phyloP scores from a whole-genome alignment of 2,113 vertebrate genomes.

The Orientallactaga bullata region DNA sequence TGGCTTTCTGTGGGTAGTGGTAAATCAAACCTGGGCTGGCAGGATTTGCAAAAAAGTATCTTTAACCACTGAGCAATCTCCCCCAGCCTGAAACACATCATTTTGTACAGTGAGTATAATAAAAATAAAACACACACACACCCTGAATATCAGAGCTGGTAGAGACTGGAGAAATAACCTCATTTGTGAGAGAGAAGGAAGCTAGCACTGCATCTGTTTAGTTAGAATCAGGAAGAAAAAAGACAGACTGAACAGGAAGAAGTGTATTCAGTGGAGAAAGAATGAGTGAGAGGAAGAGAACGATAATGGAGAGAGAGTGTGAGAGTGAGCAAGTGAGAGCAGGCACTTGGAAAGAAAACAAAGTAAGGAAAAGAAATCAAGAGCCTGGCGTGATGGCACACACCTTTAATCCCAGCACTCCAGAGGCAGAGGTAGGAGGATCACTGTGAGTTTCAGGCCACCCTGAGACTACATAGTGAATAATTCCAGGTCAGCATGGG shows the following conservation, averaged over 20 bases:
- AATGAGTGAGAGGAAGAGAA: background rate
- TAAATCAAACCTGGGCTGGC: no score
- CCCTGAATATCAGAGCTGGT: background rate
- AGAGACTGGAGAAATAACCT: background rate
- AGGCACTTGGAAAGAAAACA: conserved; percentile 54
- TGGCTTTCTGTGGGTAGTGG: no score
- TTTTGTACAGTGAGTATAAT: no score
- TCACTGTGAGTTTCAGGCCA: no score
- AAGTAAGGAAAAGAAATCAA: conserved; percentile 72
- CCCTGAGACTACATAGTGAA: no score
- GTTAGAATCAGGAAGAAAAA: background rate
- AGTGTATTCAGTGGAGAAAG: background rate
- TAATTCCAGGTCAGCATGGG: no score
- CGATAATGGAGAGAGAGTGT: background rate
- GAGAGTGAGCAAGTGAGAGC: background rate
- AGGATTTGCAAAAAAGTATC: no score
- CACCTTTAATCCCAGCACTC: no score
- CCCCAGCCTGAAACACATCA: no score
- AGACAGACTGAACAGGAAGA: conserved; percentile 8
- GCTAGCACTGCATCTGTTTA: background rate
- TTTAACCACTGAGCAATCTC: no score
- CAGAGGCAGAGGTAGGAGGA: no score
- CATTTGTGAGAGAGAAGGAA: conserved; percentile 10
- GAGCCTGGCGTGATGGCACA: background rate
- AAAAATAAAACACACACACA: background rate